Percentiles rank a stretch among this genome's conserved stretches.
phyloP scores from a whole-genome alignment of 92 coral and sea anemone species.

The Zoanthus sociatus region DNA sequence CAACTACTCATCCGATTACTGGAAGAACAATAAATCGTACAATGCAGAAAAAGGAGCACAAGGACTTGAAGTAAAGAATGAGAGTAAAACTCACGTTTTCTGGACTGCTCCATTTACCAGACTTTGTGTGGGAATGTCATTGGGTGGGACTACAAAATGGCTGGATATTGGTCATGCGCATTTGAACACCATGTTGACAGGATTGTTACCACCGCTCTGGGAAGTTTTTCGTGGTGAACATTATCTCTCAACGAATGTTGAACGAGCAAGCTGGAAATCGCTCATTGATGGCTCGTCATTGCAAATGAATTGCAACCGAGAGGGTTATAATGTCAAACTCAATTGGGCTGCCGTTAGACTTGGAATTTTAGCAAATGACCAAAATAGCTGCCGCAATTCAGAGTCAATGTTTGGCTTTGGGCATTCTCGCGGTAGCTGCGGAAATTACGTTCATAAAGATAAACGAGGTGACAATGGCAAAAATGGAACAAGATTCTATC shows the following conservation, averaged over 20 bases:
- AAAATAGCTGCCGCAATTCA: constrained; percentile 46
- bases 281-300: constrained; percentile 51
- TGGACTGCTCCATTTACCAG: constrained; percentile 29
- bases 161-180: constrained; percentile 2
- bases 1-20: neutral
- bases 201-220: neutral
- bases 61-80: neutral
- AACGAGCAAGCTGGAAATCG: constrained; percentile 54
- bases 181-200: neutral
- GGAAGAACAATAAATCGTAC: neutral
- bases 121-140: constrained; percentile 16
- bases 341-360: constrained; percentile 45
- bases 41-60: neutral
- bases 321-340: constrained; percentile 55
- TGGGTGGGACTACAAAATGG: neutral
- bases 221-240: neutral
- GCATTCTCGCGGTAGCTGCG: constrained; percentile 25
- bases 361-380: constrained; percentile 58
- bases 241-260: constrained; percentile 24
- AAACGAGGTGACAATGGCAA: constrained; percentile 34
- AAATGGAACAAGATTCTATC: neutral
- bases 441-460: constrained; percentile 42
- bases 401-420: constrained; percentile 78
- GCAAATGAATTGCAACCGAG: constrained; percentile 49
- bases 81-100: constrained; percentile 8